phyloP scores from a whole-genome alignment of 2,888 invertebrate species.

The Hipparchia sbordonii region DNA sequence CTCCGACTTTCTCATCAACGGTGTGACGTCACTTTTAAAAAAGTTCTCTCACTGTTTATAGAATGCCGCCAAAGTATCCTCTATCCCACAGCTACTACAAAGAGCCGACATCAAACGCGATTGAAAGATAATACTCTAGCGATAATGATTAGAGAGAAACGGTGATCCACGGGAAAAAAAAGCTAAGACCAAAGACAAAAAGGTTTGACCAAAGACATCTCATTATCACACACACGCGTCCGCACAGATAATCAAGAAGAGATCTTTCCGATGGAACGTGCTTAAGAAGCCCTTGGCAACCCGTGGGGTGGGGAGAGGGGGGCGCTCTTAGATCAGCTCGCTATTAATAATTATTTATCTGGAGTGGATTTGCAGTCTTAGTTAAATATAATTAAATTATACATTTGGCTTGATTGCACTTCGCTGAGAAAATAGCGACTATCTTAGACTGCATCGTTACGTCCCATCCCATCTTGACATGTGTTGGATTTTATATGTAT shows the following conservation, averaged over 20 bases:
- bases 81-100: neutral
- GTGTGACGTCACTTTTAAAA: neutral
- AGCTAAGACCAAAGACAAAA: conserved; percentile 9
- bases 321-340: conserved; percentile 18
- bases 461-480: no score
- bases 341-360: conserved; percentile 30
- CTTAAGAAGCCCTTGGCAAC: conserved; percentile 34
- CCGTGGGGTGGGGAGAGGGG: neutral
- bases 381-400: conserved; percentile 14
- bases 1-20: no score
- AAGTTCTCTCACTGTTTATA: neutral
- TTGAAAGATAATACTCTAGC: conserved; percentile 15
- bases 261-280: conserved; percentile 36
- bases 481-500: no score
- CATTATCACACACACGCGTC: conserved; percentile 28
- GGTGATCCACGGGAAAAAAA: neutral
- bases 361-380: conserved; percentile 15
- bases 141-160: conserved; percentile 17
- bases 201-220: conserved; percentile 13
- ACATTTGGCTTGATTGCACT: neutral
- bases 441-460: no score
- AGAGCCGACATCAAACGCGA: conserved; percentile 16
- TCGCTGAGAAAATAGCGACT: no score
- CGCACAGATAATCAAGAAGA: conserved; percentile 21
- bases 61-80: neutral